A percentile compares a stretch with the other conserved stretches of the same genome.
These are phyloP conservation scores for Neoascia interrupta DNA, from an alignment of 2,888 invertebrate genomes.

Conservation along the genomic window DNA sequence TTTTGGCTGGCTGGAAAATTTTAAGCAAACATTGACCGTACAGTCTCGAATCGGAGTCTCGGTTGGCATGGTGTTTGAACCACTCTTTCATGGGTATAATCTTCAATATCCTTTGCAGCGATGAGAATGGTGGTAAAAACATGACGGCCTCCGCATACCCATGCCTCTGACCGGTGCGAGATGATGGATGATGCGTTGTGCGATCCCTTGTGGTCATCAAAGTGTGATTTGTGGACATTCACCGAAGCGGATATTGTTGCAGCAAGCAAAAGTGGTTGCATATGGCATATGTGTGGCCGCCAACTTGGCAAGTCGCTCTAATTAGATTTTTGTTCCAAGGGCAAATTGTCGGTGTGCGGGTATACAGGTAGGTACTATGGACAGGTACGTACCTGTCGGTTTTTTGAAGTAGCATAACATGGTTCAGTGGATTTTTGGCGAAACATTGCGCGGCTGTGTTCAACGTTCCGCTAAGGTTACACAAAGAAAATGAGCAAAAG, in stretches of 20 bases:
- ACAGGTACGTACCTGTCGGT: too few species aligned
- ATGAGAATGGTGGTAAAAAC: slow-evolving; percentile 39
- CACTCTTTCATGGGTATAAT: slow-evolving; percentile 58
- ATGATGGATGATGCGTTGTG: slow-evolving; percentile 37
- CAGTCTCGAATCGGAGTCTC: slow-evolving; percentile 57
- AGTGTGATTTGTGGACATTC: slow-evolving; percentile 69
- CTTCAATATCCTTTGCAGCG: slow-evolving; percentile 63
- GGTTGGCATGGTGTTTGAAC: slow-evolving; percentile 14
- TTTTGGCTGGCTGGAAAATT: slow-evolving; percentile 66
- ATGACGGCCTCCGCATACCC: not conserved
- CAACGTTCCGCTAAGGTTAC: too few species aligned
- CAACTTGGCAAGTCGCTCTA: slow-evolving; percentile 62
- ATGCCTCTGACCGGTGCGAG: slow-evolving; percentile 15
- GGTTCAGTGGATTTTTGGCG: too few species aligned
- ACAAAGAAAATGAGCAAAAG: too few species aligned
- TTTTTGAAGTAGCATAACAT: too few species aligned
- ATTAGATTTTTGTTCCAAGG: slow-evolving; percentile 66
- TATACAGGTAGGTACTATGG: too few species aligned
- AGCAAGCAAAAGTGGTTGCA: slow-evolving; percentile 15
- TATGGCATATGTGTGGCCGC: too few species aligned
- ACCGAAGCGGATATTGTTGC: slow-evolving; percentile 56
- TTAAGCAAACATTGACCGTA: slow-evolving; percentile 69
- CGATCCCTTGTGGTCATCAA: slow-evolving; percentile 59
- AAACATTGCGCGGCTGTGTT: too few species aligned
- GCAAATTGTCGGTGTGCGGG: slow-evolving; percentile 38